Conservation (phyloP, 2,888 invertebrate genomes). For the Poecilus cupreus region DNA sequence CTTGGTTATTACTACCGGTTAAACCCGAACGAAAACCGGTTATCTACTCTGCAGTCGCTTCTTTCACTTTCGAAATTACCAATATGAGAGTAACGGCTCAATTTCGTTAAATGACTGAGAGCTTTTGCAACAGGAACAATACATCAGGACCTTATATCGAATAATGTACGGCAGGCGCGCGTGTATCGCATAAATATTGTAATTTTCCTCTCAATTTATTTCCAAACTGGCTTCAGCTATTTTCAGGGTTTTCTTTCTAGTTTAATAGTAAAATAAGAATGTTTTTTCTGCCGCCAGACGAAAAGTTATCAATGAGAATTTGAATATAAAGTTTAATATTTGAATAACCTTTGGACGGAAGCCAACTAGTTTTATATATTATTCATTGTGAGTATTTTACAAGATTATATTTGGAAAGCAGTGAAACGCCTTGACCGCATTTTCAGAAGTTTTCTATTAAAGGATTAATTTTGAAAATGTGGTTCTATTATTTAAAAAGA, state of each 20-base stretch:
- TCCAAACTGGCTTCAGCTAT: not conserved
- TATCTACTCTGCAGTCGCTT: not conserved
- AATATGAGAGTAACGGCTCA: not conserved
- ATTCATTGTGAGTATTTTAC: not conserved
- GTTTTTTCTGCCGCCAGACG: not conserved
- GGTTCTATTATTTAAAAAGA: too few relatives aligned
- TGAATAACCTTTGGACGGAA: not conserved
- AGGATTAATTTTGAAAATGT: too few relatives aligned
- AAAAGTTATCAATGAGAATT: not conserved
- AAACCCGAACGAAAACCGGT: not conserved
- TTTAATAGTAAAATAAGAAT: too few relatives aligned
- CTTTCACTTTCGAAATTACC: not conserved
- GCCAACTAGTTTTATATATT: not conserved
- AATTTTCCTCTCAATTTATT: not conserved
- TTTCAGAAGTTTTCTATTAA: too few relatives aligned
- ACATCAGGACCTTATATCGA: not conserved
- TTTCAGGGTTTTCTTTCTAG: not conserved
- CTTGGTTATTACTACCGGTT: not conserved
- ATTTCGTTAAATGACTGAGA: not conserved
- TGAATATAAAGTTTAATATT: not conserved
- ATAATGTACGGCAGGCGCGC: not conserved
- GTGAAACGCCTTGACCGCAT: too few relatives aligned
- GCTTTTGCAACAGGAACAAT: not conserved
- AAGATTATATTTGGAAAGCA: too few relatives aligned
- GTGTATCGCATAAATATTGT: not conserved